A percentile compares a stretch with the other conserved stretches of the same genome.
These are phyloP conservation scores for Hylaeus volcanicus DNA, from an alignment of 1,140 invertebrate species.

Conservation along the genomic window DNA sequence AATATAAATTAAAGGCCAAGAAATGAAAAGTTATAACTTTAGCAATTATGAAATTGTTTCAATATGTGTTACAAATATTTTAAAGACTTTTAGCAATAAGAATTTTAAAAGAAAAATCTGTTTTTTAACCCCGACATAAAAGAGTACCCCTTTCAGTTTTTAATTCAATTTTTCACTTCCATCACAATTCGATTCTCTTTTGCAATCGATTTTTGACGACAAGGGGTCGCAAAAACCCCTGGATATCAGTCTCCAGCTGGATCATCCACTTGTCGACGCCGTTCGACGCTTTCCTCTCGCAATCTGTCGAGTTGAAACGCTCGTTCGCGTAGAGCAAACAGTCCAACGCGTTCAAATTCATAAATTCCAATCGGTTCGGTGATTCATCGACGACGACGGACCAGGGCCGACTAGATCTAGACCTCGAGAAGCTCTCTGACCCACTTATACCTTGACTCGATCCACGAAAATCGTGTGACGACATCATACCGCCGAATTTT, in stretches of 20 bases:
- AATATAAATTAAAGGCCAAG: no score
- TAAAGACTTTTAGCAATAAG: no score
- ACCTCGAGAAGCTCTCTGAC: constrained; percentile 41
- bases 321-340: background rate
- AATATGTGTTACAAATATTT: no score
- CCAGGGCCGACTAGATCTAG: constrained; percentile 40
- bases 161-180: no score
- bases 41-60: no score
- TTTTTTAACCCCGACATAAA: no score
- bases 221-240: background rate
- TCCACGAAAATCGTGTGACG: constrained; percentile 30
- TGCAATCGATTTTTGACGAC: background rate
- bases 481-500: background rate
- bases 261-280: background rate
- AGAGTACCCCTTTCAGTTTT: no score
- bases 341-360: background rate
- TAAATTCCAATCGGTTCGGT: constrained; percentile 33
- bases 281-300: background rate
- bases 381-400: constrained; percentile 46
- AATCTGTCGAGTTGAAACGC: background rate
- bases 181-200: no score
- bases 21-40: no score
- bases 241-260: background rate
- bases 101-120: no score
- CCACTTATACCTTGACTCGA: constrained; percentile 32